phyloP scores from a whole-genome alignment of 2,113 vertebrate genomes.

The Oncorhynchus mykiss region DNA sequence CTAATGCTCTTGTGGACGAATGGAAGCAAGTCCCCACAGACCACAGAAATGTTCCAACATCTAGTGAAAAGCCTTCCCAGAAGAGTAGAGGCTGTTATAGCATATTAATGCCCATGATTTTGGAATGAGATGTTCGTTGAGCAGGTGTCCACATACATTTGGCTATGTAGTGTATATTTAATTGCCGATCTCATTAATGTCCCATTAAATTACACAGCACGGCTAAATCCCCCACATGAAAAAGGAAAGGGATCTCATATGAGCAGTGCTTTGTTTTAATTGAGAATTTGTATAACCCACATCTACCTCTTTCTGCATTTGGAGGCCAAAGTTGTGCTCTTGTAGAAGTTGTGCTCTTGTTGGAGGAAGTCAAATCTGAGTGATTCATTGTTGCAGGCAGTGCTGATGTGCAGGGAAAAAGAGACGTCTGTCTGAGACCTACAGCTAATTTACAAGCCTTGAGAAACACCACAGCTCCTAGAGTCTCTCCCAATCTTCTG shows the following conservation, averaged over 20 bases:
- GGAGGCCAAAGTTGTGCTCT: conserved; percentile 15
- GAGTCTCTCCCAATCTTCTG: too few species aligned
- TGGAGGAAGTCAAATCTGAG: conserved; percentile 1
- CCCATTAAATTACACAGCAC: conserved; percentile 6
- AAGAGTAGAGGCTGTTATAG: too few species aligned
- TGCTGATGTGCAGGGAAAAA: conserved; percentile 2
- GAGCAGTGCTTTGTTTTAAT: conserved; percentile 18
- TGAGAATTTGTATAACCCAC: conserved; percentile 8
- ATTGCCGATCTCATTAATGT: conserved; percentile 12
- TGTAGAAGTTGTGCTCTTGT: not conserved
- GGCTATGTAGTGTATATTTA: too few species aligned
- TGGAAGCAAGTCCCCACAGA: too few species aligned
- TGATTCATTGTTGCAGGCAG: conserved; percentile 23
- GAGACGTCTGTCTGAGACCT: not conserved
- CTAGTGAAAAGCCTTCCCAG: too few species aligned
- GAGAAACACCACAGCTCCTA: not conserved
- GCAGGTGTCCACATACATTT: too few species aligned
- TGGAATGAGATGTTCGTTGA: too few species aligned
- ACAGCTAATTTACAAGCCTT: not conserved
- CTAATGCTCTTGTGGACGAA: too few species aligned
- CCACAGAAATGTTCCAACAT: too few species aligned
- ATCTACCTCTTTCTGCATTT: not conserved
- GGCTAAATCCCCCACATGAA: conserved; percentile 1
- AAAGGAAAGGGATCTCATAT: not conserved
- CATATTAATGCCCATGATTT: too few species aligned